A percentile compares a stretch with the other conserved stretches of the same genome.
These are phyloP conservation scores for Arrhamphus sclerolepis DNA, from an alignment of 2,797 vertebrate genomes.

Conservation along the genomic window DNA sequence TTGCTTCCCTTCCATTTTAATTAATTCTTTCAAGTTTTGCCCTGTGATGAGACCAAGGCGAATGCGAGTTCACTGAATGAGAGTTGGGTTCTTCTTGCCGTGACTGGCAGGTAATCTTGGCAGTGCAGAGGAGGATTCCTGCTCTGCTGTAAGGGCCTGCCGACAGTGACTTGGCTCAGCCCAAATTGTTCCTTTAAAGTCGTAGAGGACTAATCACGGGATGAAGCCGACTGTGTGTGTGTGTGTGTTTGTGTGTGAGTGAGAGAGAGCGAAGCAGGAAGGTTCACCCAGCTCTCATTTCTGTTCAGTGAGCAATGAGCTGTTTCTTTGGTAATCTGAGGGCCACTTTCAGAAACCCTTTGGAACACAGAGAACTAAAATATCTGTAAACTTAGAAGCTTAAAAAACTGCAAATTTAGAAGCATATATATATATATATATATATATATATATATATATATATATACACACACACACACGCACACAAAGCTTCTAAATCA, in stretches of 20 bases:
- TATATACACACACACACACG: too few relatives aligned
- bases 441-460: too few relatives aligned
- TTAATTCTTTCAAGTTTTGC: conserved; percentile 44
- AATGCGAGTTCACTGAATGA: conserved; percentile 85
- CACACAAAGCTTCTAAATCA: too few relatives aligned
- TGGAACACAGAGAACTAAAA: background rate
- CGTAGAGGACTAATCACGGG: conserved; percentile 36
- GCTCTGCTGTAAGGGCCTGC: conserved; percentile 94
- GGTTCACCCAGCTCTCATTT: conserved; percentile 42
- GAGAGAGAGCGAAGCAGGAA: conserved; percentile 36
- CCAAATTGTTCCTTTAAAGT: conserved; percentile 56
- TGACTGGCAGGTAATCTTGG: conserved; percentile 95
- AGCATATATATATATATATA: too few relatives aligned
- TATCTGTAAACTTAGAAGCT: too few relatives aligned
- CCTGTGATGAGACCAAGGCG: conserved; percentile 93
- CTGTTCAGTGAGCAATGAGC: conserved; percentile 64
- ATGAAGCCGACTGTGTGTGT: conserved; percentile 55
- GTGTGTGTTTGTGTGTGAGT: conserved; percentile 26
- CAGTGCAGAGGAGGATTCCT: conserved; percentile 81
- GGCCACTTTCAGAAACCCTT: conserved; percentile 31
- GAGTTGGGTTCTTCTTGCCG: conserved; percentile 68
- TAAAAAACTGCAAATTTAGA: too few relatives aligned
- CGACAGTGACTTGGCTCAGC: conserved; percentile 77
- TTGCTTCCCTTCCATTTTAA: background rate
- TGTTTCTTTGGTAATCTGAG: conserved; percentile 79